A percentile compares a stretch with the other conserved stretches of the same genome.
These are phyloP conservation scores for Butorides virescens DNA, from an alignment of 2,113 vertebrate species.

Conservation along the genomic window DNA sequence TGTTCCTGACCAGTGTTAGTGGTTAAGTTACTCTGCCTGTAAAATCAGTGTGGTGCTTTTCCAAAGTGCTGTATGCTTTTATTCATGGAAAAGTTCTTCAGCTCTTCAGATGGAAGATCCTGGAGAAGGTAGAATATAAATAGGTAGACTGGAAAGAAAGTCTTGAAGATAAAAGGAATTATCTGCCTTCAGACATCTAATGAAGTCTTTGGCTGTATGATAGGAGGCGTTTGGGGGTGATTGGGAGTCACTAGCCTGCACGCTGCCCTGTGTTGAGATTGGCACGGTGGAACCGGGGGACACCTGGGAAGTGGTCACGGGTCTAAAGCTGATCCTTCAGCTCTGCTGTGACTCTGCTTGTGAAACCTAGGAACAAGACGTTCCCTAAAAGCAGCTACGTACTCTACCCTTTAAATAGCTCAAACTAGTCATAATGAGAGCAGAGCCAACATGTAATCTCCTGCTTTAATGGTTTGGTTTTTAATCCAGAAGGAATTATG, in stretches of 20 bases:
- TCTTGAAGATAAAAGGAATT: not conserved
- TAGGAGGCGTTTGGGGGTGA: not conserved
- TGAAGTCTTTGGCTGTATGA: not conserved
- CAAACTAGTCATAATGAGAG: not conserved
- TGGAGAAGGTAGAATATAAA: not conserved
- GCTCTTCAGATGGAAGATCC: not conserved
- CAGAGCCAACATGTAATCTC: not conserved
- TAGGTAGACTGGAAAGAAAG: not conserved
- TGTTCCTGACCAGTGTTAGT: not conserved
- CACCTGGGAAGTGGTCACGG: not conserved
- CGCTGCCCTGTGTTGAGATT: not conserved
- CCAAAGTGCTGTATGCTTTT: fast-evolving
- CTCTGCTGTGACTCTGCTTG: not conserved
- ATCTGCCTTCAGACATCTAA: not conserved
- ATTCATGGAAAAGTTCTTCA: not conserved
- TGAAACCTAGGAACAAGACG: not conserved
- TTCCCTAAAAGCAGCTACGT: not conserved
- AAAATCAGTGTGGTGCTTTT: not conserved
- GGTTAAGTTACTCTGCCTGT: not conserved
- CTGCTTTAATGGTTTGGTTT: not conserved
- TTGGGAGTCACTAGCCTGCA: not conserved
- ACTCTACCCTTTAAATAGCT: not conserved
- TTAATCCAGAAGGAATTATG: not conserved
- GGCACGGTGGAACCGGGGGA: not conserved
- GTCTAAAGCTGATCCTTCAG: not conserved